Evolutionary conservation across 2,797 vertebrate genomes (phyloP).

Genomic region (Tarsius wallacei): DNA sequence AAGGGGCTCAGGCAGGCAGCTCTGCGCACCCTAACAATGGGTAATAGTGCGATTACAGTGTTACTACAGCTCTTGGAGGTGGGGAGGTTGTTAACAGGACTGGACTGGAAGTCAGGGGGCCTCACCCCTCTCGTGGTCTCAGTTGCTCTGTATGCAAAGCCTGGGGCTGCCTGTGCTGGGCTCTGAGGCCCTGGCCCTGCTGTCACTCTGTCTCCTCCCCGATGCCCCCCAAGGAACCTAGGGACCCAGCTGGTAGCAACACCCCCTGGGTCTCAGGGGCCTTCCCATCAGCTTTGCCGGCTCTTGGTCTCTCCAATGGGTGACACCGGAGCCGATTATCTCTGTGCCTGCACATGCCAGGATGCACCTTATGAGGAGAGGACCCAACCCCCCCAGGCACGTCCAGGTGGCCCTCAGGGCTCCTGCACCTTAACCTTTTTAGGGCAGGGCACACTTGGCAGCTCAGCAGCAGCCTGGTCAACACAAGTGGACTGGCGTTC

Average conservation of each 20-base stretch:
- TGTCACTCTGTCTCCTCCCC: background rate
- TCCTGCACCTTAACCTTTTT: background rate
- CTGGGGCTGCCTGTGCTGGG: background rate
- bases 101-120: background rate
- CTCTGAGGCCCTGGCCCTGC: background rate
- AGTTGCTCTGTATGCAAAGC: background rate
- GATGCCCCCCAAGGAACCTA: background rate
- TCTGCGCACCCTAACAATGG: rapidly evolving
- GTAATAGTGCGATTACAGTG: rapidly evolving
- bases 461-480: background rate
- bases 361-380: background rate
- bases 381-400: background rate
- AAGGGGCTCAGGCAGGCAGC: background rate
- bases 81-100: rapidly evolving
- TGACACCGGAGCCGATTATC: rapidly evolving
- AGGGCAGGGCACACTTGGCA: rapidly evolving
- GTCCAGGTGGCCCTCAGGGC: rapidly evolving
- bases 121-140: background rate
- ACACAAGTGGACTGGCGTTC: background rate
- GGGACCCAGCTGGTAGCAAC: too few relatives aligned
- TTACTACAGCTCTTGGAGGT: rapidly evolving
- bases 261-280: background rate
- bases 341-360: background rate
- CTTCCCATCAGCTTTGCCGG: background rate
- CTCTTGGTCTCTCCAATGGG: background rate